phyloP scores from a whole-genome alignment of 2,888 invertebrate genomes.

The Heliconius charithonia region DNA sequence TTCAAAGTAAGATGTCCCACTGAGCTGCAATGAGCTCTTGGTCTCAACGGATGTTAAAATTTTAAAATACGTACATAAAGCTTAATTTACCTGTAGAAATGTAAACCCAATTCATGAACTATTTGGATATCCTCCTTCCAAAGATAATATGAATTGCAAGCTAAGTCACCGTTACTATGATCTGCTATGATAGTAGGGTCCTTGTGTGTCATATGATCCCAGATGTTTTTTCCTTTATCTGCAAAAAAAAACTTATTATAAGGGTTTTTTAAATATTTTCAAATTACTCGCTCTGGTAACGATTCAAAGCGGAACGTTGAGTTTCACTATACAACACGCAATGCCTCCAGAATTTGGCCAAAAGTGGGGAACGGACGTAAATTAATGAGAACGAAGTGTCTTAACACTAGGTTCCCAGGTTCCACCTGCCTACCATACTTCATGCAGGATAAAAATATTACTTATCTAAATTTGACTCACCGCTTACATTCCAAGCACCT shows the following conservation, averaged over 20 bases:
- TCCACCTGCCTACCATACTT: too few relatives aligned
- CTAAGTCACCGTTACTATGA: slow-evolving; percentile 64
- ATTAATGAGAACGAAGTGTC: neutral
- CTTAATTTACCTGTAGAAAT: slow-evolving; percentile 53
- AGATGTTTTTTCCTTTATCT: slow-evolving; percentile 81
- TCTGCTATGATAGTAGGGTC: slow-evolving; percentile 42
- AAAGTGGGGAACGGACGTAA: too few relatives aligned
- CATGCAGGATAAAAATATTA: too few relatives aligned
- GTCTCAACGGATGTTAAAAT: too few relatives aligned
- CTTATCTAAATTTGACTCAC: slow-evolving; percentile 51
- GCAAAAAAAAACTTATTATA: slow-evolving; percentile 19
- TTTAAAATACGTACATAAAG: too few relatives aligned
- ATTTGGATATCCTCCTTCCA: slow-evolving; percentile 84
- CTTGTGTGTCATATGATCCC: slow-evolving; percentile 67
- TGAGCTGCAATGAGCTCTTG: too few relatives aligned
- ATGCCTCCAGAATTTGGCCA: too few relatives aligned
- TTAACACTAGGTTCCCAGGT: neutral
- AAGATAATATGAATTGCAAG: slow-evolving; percentile 86
- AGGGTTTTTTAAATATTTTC: too few relatives aligned
- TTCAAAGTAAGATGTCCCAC: too few relatives aligned
- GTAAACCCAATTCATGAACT: slow-evolving; percentile 78
- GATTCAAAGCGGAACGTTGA: too few relatives aligned
- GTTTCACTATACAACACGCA: too few relatives aligned
- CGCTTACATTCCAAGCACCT: slow-evolving; percentile 69
- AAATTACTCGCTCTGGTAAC: too few relatives aligned